phyloP scores from a whole-genome alignment of 2,113 vertebrate genomes.

The Lucifuga dentata region DNA sequence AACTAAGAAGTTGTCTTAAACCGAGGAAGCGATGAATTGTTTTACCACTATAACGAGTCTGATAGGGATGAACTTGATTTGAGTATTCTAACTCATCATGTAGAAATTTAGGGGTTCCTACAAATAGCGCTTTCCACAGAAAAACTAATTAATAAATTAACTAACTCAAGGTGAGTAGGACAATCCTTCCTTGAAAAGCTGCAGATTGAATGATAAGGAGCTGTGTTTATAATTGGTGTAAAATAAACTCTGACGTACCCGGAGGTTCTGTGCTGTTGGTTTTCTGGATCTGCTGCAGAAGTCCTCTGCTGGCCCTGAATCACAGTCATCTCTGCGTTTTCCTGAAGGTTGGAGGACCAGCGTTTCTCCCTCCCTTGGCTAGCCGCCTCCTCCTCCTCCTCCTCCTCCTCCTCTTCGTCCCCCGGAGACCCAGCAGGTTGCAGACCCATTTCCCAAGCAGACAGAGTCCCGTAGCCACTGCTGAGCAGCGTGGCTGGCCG shows the following conservation, averaged over 20 bases:
- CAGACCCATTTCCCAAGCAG: conserved; percentile 77
- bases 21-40: too few species aligned
- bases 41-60: too few species aligned
- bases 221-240: too few species aligned
- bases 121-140: too few species aligned
- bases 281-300: conserved; percentile 6
- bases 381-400: conserved; percentile 18
- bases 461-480: conserved; percentile 90
- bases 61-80: too few species aligned
- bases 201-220: not conserved
- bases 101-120: too few species aligned
- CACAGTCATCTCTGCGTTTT: conserved; percentile 21
- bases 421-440: conserved; percentile 30
- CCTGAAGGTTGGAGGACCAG: conserved; percentile 50
- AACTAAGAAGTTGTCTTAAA: too few species aligned
- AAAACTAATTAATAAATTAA: too few species aligned
- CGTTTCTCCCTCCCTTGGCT: conserved; percentile 31
- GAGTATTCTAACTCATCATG: too few species aligned
- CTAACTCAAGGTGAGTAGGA: not conserved
- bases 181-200: not conserved
- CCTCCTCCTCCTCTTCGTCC: conserved; percentile 21
- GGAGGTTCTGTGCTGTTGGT: conserved; percentile 63
- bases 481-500: conserved; percentile 79
- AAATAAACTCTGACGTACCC: conserved; percentile 50
- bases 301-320: conserved; percentile 17